Evolutionary conservation across 2,888 invertebrate species (phyloP), one percentile per base, ranked within the genome.

Genomic region (Aricia artaxerxes): DNA sequence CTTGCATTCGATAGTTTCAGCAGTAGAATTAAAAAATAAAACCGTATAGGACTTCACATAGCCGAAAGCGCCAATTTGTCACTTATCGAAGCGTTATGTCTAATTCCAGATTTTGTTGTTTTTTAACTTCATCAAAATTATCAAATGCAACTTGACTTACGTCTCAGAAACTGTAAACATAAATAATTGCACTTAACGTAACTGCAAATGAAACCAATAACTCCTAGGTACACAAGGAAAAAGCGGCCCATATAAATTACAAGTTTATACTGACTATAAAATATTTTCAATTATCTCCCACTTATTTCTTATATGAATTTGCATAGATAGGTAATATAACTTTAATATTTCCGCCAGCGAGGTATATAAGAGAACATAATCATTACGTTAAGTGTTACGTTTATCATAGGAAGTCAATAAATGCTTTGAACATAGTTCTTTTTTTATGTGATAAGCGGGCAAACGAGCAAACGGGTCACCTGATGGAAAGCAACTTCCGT

Each of bases 211-310:
- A 69, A 35, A 69, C 69, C 69, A 69, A 69, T 69, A 13, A 69
- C 69, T 11, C 35, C 9, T 69, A 31, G 31, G 64, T 31, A 64
- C 64, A 64, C 31, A 64, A 64, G 31, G 64, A 9, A 31, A 64
- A 64, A 64, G 31, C 31, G 31, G 4, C 9, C 31, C 31, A 57
- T 31, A 64, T 64, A 64, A 64, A 24, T 64, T 31, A 64, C 31
- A 64, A 31, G 64, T 64, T 64, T 64, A 64, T 31, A 64, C 64
- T 64, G 64, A 64, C 64, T 24, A 61, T 61, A 61, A 61, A 61
- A 61, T 61, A 61, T 64, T 64, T 11, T 64, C 64, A 31, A 64
- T 64, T 64, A 64, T 31, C 9, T 11, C 7, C 64, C 64, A 64
- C 64, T 64, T 64, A 64, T 24, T 64, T 24, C 9, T 64, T 64